Evolutionary conservation across 2,888 invertebrate species (phyloP), one percentile per base, ranked within the genome.

Genomic region (Macrophya alboannulata): DNA sequence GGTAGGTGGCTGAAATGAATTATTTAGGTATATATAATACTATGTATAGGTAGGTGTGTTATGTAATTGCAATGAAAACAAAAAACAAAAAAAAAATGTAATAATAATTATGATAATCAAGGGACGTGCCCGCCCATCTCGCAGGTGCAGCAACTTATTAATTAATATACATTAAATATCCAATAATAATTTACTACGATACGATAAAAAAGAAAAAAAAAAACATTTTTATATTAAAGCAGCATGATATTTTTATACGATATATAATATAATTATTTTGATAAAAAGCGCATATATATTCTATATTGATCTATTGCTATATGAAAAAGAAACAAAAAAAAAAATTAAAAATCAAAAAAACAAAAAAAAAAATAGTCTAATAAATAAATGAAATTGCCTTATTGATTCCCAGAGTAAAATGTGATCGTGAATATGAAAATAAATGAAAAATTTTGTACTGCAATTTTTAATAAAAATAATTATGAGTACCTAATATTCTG

Each of bases 241-340:
- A 90, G 90, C 91, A 91, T 92, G 91, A 92, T 92, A 93, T 92
- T 92, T 93, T 92, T 92, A 90, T 91, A 90, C 90, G 89, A 89
- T 89, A 88, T 89, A 88, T 68, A 88, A 87, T 85, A 85, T 88
- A 88, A 86, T 87, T 89, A 90, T 90, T 91, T 90, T 91, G 89
- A 90, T 90, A 89, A 90, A 87, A 88, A 88, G 86, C 89, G 90
- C 88, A 71, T 81, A 84, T 87, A 65, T 68, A 89, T 89, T 86
- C 85, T 86, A 87, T 89, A 89, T 86, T 87, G 88, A 88, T 89
- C 88, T 86, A 89, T 87, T 88, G 88, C 89, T 89, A 89, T 62
- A 45, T 10, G 21, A 40, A 62, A 55, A 2, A 15, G 12, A 55
- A 55, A 37, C 1, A 37, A 81, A 15, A 81, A 62, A 37, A n/a